Evolutionary conservation across 2,113 vertebrate species (phyloP), one percentile per base, ranked within the genome.

Genomic region (Mobula birostris): DNA sequence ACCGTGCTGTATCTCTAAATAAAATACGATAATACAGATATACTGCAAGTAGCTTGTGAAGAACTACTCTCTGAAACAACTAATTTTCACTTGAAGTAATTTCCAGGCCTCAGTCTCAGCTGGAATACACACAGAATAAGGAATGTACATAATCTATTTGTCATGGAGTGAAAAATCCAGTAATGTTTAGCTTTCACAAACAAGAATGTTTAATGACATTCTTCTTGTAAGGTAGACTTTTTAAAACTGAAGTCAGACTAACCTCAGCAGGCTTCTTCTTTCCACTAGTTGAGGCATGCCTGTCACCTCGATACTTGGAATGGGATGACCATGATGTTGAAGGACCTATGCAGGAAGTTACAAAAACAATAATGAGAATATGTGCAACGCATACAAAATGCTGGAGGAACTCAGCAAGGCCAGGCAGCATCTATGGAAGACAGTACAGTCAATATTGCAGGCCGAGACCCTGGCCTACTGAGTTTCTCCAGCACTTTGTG

Each of bases 211-310:
- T 29, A 21, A 36, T 63, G 56, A 14, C 32, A 40, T 94, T 48
- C 24, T 76, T n/a, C 15, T 29, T 48, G 4, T n/a, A 24, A 15
- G 17, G 58, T 36, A 94, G 27, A 36, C 56, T 7, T 93, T 29
- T 29, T 68, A 7, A 17, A 95, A 74, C 19, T 74, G 15, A 74
- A 74, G 19, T 74, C 17, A 19, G 27, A 96, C 96, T 95, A 95
- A 99, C 99, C 97, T 99, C 99, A 94, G 98, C 98, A 94, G 98
- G 97, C 96, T 99, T 99, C 97, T 99, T 99, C 76, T 96, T 98
- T 95, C 97, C 97, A 95, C 98, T 97, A 95, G 97, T 95, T 87
- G 97, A 96, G 95, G 97, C 97, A 97, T 97, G 98, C 94, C 96
- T 96, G 96, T 98, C 98, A 94, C 96, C 97, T 94, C 97, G 98